These are phyloP conservation scores for Riparia riparia DNA, from an alignment of 2,113 vertebrate genomes.

Conservation along the genomic window DNA sequence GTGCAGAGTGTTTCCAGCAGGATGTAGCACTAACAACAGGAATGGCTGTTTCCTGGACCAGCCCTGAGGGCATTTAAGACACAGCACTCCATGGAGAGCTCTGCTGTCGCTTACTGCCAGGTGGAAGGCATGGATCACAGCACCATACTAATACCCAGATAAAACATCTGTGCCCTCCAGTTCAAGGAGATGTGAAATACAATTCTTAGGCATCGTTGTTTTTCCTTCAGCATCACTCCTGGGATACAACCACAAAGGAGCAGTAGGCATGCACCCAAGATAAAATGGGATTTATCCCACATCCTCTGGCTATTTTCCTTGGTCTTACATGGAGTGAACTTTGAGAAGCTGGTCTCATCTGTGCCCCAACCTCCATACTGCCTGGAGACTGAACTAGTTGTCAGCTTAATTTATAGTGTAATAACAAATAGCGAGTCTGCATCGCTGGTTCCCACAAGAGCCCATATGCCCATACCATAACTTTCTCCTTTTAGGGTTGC, in stretches of 20 bases:
- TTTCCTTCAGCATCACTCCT: not conserved
- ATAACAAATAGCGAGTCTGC: not conserved
- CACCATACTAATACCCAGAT: not conserved
- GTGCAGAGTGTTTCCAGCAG: not conserved
- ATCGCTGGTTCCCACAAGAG: not conserved
- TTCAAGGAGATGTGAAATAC: not conserved
- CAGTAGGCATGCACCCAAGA: not conserved
- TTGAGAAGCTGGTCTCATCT: not conserved
- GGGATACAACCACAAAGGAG: not conserved
- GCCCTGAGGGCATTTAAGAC: not conserved
- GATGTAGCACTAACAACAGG: not conserved
- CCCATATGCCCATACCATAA: conserved; percentile 37
- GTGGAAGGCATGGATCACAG: not conserved
- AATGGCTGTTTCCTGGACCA: not conserved
- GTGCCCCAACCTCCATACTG: not conserved
- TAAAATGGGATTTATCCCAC: not conserved
- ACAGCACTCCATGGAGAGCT: not conserved
- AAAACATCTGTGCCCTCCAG: not conserved
- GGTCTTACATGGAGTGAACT: not conserved
- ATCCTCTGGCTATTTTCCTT: not conserved
- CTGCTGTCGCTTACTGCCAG: not conserved
- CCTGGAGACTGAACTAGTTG: not conserved
- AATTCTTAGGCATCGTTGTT: not conserved
- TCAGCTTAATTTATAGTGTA: not conserved
- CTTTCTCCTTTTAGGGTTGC: conserved; percentile 48